These are phyloP conservation scores for Smutsia gigantea DNA, from an alignment of 2,797 vertebrate species.

Conservation along the genomic window DNA sequence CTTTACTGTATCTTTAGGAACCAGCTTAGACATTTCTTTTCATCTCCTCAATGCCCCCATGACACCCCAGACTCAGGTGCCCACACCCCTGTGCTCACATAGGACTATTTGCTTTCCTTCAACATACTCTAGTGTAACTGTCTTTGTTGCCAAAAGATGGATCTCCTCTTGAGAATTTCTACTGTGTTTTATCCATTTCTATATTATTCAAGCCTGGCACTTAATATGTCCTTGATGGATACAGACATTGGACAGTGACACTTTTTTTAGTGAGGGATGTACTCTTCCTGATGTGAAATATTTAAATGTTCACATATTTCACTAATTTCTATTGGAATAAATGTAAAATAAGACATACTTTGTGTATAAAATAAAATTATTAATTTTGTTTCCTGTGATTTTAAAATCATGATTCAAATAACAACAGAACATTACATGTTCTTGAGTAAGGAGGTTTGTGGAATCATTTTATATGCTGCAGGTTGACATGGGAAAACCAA, in stretches of 20 bases:
- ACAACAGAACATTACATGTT: not conserved
- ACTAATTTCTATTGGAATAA: conserved; percentile 28
- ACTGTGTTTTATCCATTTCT: not conserved
- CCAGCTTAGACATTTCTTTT: not conserved
- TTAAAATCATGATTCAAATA: conserved; percentile 37
- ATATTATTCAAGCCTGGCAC: not conserved
- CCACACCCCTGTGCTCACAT: not conserved
- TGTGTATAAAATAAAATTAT: conserved; percentile 10
- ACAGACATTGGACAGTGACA: not conserved
- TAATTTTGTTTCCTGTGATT: not conserved
- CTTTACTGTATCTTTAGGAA: conserved; percentile 18
- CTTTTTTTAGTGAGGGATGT: not conserved
- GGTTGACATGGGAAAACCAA: not conserved
- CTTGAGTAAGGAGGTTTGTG: not conserved
- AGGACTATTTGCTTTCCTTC: not conserved
- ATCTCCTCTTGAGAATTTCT: not conserved
- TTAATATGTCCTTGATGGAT: not conserved
- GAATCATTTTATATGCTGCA: not conserved
- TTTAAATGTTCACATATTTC: not conserved
- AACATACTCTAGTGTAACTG: not conserved
- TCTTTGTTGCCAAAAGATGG: not conserved
- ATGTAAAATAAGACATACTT: not conserved
- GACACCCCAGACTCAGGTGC: not conserved
- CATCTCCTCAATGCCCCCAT: not conserved
- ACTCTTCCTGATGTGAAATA: not conserved